Evolutionary conservation across 2,888 invertebrate species (phyloP).

Genomic region (Conus canariensis): DNA sequence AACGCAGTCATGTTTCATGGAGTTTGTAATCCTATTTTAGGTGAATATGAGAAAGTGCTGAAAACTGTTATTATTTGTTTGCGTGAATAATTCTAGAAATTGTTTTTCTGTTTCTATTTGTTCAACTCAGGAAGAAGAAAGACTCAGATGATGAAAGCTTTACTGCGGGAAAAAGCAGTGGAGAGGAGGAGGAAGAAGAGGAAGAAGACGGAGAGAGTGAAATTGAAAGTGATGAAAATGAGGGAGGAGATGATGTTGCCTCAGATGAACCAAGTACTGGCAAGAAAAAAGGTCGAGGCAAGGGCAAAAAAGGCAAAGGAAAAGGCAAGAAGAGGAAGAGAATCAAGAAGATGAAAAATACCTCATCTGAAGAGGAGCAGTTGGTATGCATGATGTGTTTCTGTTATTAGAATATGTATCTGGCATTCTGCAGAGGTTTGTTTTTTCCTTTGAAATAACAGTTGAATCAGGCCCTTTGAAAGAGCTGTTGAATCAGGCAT

Average conservation of each 20-base stretch:
- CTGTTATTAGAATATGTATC: too few relatives aligned
- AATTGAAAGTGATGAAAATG: constrained; percentile 29
- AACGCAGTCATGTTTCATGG: not conserved
- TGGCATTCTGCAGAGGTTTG: too few relatives aligned
- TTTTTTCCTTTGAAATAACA: too few relatives aligned
- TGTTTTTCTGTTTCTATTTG: not conserved
- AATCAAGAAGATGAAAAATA: constrained; percentile 55
- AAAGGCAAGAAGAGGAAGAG: constrained; percentile 62
- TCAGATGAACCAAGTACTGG: constrained; percentile 46
- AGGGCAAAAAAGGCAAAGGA: constrained; percentile 52
- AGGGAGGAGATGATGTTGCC: constrained; percentile 33
- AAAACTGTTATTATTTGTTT: too few relatives aligned
- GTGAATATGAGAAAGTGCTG: too few relatives aligned
- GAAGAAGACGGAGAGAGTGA: constrained; percentile 2
- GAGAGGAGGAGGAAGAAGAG: constrained; percentile 36
- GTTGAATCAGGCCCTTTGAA: too few relatives aligned
- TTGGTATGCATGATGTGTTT: constrained; percentile 26
- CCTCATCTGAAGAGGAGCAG: constrained; percentile 60
- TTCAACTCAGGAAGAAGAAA: constrained; percentile 46
- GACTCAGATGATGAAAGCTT: constrained; percentile 48
- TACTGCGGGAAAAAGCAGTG: constrained; percentile 41
- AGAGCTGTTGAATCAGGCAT: too few relatives aligned
- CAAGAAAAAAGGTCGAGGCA: constrained; percentile 52
- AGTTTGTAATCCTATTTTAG: too few relatives aligned
- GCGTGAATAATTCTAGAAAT: not conserved